Percentiles rank a stretch among this genome's conserved stretches.
phyloP scores from a whole-genome alignment of 2,113 vertebrate species.

The Origma solitaria region DNA sequence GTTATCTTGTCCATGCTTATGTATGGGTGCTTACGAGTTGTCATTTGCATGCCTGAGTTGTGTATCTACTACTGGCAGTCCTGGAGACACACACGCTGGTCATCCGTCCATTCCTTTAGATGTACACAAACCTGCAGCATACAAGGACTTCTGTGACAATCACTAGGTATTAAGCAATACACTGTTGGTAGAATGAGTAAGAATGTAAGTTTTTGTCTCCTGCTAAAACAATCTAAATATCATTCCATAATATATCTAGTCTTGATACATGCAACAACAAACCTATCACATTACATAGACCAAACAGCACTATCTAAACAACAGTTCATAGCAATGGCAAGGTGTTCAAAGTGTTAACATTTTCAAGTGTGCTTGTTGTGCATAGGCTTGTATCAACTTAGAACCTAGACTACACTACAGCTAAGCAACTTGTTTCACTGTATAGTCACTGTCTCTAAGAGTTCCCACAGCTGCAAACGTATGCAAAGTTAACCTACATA shows the following conservation, averaged over 20 bases:
- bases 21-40: neutral
- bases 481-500: neutral
- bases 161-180: neutral
- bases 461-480: neutral
- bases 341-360: neutral
- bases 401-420: neutral
- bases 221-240: neutral
- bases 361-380: neutral
- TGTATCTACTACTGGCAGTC: neutral
- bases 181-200: neutral
- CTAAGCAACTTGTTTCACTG: neutral
- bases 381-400: neutral
- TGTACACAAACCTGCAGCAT: neutral
- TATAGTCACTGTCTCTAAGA: neutral
- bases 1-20: neutral
- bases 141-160: neutral
- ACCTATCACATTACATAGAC: neutral
- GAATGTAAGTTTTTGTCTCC: neutral
- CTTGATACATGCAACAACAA: neutral
- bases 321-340: neutral
- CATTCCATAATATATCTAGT: neutral
- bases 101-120: neutral
- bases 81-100: neutral
- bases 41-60: neutral
- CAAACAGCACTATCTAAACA: neutral